Conservation (phyloP, 2,888 invertebrate genomes). For the Watsonalla binaria region DNA sequence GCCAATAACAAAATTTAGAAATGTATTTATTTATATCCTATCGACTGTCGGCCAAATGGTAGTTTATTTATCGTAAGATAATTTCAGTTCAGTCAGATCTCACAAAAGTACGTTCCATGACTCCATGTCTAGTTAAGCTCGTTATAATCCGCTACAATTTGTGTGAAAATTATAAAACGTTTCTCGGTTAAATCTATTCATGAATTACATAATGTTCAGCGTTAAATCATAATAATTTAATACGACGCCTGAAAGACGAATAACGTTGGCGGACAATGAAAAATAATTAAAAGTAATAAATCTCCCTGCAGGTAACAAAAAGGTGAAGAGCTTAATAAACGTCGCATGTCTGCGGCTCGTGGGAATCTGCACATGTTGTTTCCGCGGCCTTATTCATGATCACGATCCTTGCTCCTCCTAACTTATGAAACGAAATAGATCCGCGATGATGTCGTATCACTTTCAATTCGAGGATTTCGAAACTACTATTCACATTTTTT, state of each 20-base stretch:
- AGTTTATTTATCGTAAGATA: no score
- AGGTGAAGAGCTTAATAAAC: constrained; percentile 75
- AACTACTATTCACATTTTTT: no score
- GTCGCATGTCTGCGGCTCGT: constrained; percentile 70
- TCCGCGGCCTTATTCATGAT: constrained; percentile 32
- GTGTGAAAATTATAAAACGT: constrained; percentile 16
- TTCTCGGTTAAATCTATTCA: constrained; percentile 19
- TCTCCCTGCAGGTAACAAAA: constrained; percentile 76
- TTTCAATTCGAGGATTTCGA: no score
- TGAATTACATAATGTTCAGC: constrained; percentile 46
- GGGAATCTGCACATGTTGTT: constrained; percentile 50
- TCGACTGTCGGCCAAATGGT: no score
- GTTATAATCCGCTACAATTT: constrained; percentile 1
- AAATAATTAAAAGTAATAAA: constrained; percentile 79
- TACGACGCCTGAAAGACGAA: constrained; percentile 58
- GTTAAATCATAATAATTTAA: constrained; percentile 70
- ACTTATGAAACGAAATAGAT: background rate
- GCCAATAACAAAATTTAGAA: no score
- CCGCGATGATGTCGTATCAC: no score
- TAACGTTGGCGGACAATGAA: constrained; percentile 69
- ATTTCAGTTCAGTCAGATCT: no score
- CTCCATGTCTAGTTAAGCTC: no score
- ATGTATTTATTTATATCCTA: no score
- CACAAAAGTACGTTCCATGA: no score
- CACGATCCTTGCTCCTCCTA: background rate